phyloP scores from a whole-genome alignment of 2,113 vertebrate genomes.

The Perca schrenkii region DNA sequence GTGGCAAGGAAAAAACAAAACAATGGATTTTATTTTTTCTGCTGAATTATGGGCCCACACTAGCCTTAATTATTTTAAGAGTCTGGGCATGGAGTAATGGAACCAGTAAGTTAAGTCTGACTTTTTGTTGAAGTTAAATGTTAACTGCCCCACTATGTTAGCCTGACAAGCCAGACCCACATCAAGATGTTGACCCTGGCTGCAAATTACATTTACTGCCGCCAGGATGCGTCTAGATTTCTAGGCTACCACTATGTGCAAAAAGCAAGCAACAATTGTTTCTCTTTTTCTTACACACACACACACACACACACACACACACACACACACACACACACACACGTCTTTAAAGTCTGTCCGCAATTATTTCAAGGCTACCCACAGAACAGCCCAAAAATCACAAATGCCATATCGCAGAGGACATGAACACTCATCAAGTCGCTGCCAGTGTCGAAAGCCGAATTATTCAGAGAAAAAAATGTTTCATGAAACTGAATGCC shows the following conservation, averaged over 20 bases:
- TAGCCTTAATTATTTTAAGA: conserved; percentile 2
- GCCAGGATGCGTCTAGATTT: too few species aligned
- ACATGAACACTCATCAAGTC: conserved; percentile 17
- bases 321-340: conserved; percentile 20
- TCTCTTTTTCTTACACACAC: not conserved
- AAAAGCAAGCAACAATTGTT: not conserved
- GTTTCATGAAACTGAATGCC: not conserved
- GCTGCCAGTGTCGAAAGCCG: not conserved
- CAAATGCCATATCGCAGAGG: conserved; percentile 10
- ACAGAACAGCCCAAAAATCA: conserved; percentile 40
- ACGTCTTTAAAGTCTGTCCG: conserved; percentile 43
- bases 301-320: conserved; percentile 19
- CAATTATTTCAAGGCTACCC: conserved; percentile 57
- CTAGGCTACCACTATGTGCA: not conserved
- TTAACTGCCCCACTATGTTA: not conserved
- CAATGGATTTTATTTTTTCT: not conserved
- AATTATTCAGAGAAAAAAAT: conserved; percentile 4
- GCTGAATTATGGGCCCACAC: not conserved
- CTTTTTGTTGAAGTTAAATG: conserved; percentile 7
- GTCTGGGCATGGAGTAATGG: not conserved
- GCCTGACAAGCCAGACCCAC: too few species aligned
- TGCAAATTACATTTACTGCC: too few species aligned
- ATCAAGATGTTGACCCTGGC: too few species aligned
- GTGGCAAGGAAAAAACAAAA: not conserved
- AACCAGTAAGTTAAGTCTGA: not conserved